Percentiles rank a stretch among this genome's conserved stretches.
Evolutionary conservation across 2,113 vertebrate genomes (phyloP).

Genomic region (Rhynchopsitta pachyrhyncha): DNA sequence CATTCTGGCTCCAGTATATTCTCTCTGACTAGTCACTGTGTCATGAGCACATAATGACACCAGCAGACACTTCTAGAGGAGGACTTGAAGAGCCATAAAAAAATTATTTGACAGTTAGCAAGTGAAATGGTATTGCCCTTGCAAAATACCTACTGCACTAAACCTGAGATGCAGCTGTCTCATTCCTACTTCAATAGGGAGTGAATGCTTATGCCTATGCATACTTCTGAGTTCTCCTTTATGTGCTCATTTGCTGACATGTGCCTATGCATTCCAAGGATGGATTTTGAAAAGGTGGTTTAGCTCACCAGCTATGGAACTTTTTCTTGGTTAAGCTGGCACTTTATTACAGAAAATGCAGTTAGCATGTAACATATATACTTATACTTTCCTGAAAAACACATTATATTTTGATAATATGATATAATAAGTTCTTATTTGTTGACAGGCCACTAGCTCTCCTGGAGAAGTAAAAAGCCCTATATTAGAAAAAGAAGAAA

Average conservation of each 20-base stretch:
- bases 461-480: neutral
- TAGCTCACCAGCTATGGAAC: neutral
- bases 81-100: neutral
- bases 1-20: neutral
- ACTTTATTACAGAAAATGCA: neutral
- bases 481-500: neutral
- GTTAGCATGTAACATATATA: neutral
- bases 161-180: neutral
- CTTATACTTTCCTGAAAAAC: neutral
- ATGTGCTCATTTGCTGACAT: neutral
- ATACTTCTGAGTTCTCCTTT: neutral
- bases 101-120: neutral
- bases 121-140: neutral
- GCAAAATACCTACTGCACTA: neutral
- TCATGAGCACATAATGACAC: fast-evolving
- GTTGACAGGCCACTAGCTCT: neutral
- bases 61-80: neutral
- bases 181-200: neutral
- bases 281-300: neutral
- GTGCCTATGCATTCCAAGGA: neutral
- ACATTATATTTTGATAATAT: neutral
- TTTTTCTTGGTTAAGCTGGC: neutral
- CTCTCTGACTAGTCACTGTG: neutral
- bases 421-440: neutral
- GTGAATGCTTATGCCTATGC: neutral